phyloP scores from a whole-genome alignment of 1,140 invertebrate species.

The Trichogramma pretiosum region DNA sequence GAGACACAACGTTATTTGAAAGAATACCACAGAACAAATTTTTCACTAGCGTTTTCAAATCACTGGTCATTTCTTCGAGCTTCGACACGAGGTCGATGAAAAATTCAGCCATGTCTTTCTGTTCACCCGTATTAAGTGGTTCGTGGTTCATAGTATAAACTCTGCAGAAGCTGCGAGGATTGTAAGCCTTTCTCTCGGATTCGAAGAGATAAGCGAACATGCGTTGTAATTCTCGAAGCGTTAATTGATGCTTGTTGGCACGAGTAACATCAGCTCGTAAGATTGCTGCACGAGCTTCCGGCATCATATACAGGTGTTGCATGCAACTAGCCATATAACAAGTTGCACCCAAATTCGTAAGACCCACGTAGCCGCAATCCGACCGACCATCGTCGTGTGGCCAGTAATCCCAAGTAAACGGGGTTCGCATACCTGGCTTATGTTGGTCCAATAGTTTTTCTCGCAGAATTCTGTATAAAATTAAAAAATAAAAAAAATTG shows the following conservation, averaged over 20 bases:
- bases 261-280: conserved; percentile 57
- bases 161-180: conserved; percentile 89
- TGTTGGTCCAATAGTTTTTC: conserved; percentile 77
- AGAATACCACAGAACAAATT: conserved; percentile 85
- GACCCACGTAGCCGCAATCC: conserved; percentile 87
- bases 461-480: conserved; percentile 70
- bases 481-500: no score
- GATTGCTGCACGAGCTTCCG: conserved; percentile 75
- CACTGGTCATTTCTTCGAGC: conserved; percentile 89
- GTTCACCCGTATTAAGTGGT: conserved; percentile 89
- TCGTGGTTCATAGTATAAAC: conserved; percentile 96
- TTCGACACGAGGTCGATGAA: conserved; percentile 94
- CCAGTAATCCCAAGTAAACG: conserved; percentile 96
- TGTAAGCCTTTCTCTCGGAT: conserved; percentile 90
- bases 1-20: conserved; percentile 89
- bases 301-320: conserved; percentile 96
- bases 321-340: conserved; percentile 97
- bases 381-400: conserved; percentile 88
- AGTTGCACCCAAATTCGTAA: conserved; percentile 90
- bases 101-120: conserved; percentile 97
- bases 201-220: conserved; percentile 95
- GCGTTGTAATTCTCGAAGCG: conserved; percentile 76
- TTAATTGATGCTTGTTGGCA: conserved; percentile 69
- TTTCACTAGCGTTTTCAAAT: conserved; percentile 84
- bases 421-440: conserved; percentile 70